Base-by-base conservation (phyloP, 2,888 invertebrate genomes). In the Zeuzera pyrina region DNA sequence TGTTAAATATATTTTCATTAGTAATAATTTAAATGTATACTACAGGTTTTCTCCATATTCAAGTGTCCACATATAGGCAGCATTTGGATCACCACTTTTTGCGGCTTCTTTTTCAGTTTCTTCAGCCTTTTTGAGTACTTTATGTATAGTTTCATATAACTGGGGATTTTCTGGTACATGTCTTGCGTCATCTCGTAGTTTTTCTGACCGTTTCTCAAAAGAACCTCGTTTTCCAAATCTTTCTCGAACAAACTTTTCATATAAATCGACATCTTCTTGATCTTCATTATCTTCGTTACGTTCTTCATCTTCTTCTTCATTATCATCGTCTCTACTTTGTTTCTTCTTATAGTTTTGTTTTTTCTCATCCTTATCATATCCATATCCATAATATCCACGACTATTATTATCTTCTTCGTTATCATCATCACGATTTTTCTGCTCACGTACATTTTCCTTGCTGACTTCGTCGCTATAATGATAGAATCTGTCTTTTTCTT, bases 31-130 rank as follows among this genome's bases (percentile, higher is more conserved):
- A n/a, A n/a, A n/a, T n/a, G n/a, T n/a, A 19, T 19, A 29, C 19
- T 67, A 68, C 31, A 66, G 37, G 10, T 84, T 83, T 49, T 77
- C 70, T 32, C 71, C 74, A 52, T 86, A 86, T 56, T 86, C 83
- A 23, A 85, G 56, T 8, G 81, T 77, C 86, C 86, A 86, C 60
- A 74, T 71, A 41, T 85, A 85, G 19, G 70, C 77, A 34, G 84
- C 84, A 23, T 76, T 73, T 3, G 77, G 73, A 45, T 84, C 79
- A 3, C 66, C 67, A 38, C 76, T 71, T 41, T 72, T 65, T 33
- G 63, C 69, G 8, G 74, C 73, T 49, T 78, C 61, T 42, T 72
- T 60, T 30, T 72, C 61, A 34, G 72, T 63, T 33, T 69, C 53
- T 44, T 74, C 62, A 24, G 76, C 69, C 43, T 73, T 72, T 45